Evolutionary conservation across 2,797 vertebrate species (phyloP).

Genomic region (Fundulus diaphanus): DNA sequence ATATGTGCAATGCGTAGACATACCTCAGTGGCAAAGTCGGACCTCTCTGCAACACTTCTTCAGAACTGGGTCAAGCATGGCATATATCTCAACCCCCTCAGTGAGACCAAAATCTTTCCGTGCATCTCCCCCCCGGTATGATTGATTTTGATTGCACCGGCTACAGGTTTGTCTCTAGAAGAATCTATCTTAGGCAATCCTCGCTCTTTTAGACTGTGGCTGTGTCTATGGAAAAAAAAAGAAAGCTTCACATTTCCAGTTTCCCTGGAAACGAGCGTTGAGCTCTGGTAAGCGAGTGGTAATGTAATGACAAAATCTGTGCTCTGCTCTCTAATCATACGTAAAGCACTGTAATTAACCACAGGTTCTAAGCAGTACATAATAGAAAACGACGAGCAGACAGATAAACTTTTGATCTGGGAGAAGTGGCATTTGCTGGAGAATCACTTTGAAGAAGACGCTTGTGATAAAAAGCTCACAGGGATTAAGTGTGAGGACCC

Average conservation of each 20-base stretch:
- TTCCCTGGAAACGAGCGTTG: conserved; percentile 86
- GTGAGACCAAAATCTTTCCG: conserved; percentile 49
- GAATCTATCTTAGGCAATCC: conserved; percentile 82
- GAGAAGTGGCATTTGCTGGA: conserved; percentile 21
- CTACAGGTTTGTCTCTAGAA: conserved; percentile 82
- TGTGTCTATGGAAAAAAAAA: conserved; percentile 67
- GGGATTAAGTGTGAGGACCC: conserved; percentile 16
- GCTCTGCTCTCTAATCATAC: conserved; percentile 74
- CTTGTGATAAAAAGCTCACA: conserved; percentile 29
- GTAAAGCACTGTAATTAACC: conserved; percentile 79
- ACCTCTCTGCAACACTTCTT: conserved; percentile 55
- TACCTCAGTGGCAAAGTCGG: conserved; percentile 77
- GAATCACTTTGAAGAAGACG: conserved; percentile 22
- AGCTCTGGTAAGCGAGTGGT: conserved; percentile 80
- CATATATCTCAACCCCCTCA: conserved; percentile 34
- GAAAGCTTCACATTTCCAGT: conserved; percentile 86
- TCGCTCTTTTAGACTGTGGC: conserved; percentile 78
- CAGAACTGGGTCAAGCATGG: conserved; percentile 58
- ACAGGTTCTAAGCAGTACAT: conserved; percentile 66
- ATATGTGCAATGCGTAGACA: conserved; percentile 49
- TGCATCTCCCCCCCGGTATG: conserved; percentile 44
- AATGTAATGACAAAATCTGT: conserved; percentile 80
- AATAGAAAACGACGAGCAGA: conserved; percentile 26
- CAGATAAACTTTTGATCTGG: conserved; percentile 43
- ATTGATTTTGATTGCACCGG: conserved; percentile 68